Base-by-base conservation (phyloP, 2,113 vertebrate genomes). In the Nycticryphes semicollaris region DNA sequence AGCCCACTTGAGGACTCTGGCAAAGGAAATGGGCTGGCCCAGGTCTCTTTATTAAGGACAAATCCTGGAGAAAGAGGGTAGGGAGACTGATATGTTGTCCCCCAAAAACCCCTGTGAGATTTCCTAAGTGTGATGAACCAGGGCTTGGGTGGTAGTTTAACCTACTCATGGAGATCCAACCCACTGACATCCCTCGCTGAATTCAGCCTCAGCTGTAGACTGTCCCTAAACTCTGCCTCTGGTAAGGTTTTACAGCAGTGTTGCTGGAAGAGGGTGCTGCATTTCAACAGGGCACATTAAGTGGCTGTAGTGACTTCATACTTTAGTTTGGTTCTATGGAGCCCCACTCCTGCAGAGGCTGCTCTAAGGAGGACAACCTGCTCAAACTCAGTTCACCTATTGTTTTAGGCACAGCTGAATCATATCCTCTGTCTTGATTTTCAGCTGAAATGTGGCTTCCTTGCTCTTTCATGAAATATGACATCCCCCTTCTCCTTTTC, bases 381-480 rank as follows among this genome's bases (percentile, higher is more conserved):
- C n/a, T 16, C n/a, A 59, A 76, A 45, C 1, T 12, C 30, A 76
- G 62, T 22, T 73, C 4, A 5, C 54, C 31, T 87, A 7, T 7
- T 51, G 13, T 31, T 89, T 89, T 77, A 50, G 57, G 72, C 57
- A 45, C 1, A 20, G 67, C 27, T 27, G 41, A 67, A 87, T 80
- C 50, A 56, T 66, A 39, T 37, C 20, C 41, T 92, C 21, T 50
- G n/a, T 27, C 78, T 77, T 91, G 21, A 70, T 96, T 97, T 97
- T 89, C 82, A 84, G n/a, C 77, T 93, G 84, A 89, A 39, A 94
- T 56, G 45, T 92, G 90, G 93, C 87, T 96, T 85, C 28, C 79
- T 97, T 84, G 91, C 57, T 92, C 53, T 93, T 92, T 78, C 2
- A 0, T 91, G 83, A 92, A 96, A 94, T 90, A 90, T 3, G 0